These are phyloP conservation scores for Ypsolopha scabrella DNA, from an alignment of 2,888 invertebrate genomes.

Conservation along the genomic window DNA sequence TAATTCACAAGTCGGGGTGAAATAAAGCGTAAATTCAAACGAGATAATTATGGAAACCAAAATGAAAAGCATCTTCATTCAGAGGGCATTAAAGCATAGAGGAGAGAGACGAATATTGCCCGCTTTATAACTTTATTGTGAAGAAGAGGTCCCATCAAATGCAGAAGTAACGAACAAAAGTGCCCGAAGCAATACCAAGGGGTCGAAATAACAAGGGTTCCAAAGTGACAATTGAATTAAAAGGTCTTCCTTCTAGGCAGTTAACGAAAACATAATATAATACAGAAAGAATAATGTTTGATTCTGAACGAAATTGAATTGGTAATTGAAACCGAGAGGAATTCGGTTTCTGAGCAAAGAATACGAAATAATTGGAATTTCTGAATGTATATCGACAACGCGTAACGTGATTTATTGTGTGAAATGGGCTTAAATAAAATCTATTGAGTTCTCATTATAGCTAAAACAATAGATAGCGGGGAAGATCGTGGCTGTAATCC, in stretches of 20 bases:
- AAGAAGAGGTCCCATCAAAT: slow-evolving; percentile 13
- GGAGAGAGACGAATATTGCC: not conserved
- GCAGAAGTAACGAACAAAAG: slow-evolving; percentile 9
- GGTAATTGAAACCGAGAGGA: not conserved
- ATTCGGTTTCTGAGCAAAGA: not conserved
- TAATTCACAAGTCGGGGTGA: too few relatives aligned
- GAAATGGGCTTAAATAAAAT: too few relatives aligned
- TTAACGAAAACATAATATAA: slow-evolving; percentile 9
- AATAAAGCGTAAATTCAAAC: not conserved
- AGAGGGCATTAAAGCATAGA: not conserved
- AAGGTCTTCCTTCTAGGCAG: slow-evolving; percentile 4
- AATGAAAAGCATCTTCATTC: not conserved
- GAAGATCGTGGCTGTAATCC: too few relatives aligned
- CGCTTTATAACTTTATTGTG: not conserved
- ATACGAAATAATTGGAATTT: not conserved
- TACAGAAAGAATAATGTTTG: not conserved
- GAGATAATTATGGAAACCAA: slow-evolving; percentile 21
- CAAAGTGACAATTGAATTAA: slow-evolving; percentile 12
- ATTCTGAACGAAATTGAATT: not conserved
- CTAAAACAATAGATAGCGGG: too few relatives aligned
- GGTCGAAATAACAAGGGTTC: slow-evolving; percentile 9
- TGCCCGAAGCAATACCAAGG: slow-evolving; percentile 1
- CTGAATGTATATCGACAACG: too few relatives aligned
- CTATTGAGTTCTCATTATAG: too few relatives aligned
- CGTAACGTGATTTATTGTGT: too few relatives aligned